Base-by-base conservation (phyloP, 2,797 vertebrate genomes). In the Adrianichthys oophorus region DNA sequence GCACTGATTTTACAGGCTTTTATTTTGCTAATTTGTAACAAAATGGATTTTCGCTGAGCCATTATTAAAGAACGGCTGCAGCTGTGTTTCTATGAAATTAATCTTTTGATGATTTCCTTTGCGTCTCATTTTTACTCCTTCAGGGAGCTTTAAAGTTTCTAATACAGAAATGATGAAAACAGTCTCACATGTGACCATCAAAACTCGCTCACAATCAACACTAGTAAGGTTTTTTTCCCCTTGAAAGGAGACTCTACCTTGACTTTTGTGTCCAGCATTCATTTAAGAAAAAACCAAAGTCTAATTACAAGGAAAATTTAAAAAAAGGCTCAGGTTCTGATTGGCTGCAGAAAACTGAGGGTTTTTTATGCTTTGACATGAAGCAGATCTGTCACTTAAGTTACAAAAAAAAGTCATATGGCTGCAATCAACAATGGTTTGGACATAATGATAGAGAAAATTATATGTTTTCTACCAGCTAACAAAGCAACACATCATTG, bases 41-140 rank as follows among this genome's bases (percentile, higher is more conserved):
- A 52, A 41, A 65, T 66, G 2, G 40, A 52, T 53, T 59, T 71
- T 71, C 56, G 58, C 68, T 56, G 66, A 54, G 63, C 58, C 49
- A 41, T 69, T 43, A 52, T 56, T 63, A 67, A 60, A 52, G 41
- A 63, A 44, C 56, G 62, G 52, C 68, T 75, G 67, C 76, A 72
- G 67, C 62, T 76, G 72, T 37, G 52, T 58, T 73, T 71, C 74
- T 61, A 67, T 57, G 55, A 69, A 80, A 71, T 55, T 77, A 56
- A 85, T 69, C 60, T 51, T 63, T 69, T 60, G 65, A 57, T 55
- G 13, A 60, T 68, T 69, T 61, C 54, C 49, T 68, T 12, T 3
- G 67, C 45, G 26, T 26, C 60, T 72, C 52, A 56, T 4, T 7
- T 48, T 65, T 56, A 65, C 49, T 49, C 51, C 41, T 48, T 45